Base-by-base conservation (phyloP, 2,113 vertebrate species). In the Hypomesus transpacificus region DNA sequence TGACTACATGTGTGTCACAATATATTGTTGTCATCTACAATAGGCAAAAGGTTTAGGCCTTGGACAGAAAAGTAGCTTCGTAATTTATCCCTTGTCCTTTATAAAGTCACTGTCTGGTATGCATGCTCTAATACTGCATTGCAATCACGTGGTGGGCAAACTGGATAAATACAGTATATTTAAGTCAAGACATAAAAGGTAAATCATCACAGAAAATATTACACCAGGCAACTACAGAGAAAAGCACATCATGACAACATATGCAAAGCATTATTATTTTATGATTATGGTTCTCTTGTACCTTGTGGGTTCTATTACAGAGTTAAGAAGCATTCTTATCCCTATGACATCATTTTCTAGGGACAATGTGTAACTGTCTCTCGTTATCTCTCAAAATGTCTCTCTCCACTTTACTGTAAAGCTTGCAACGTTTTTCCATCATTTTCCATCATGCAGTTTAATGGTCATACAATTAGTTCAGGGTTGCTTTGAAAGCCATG, bases 231-330 rank as follows among this genome's bases (percentile, higher is more conserved):
- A 63, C 18, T 26, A 63, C 9, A 9, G 28, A 34, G 31, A 16
- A 17, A 16, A 18, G 24, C 59, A 61, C 14, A 26, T 61, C 66
- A 53, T 67, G 57, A 16, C 52, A 60, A 75, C 82, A 83, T 78
- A 66, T 80, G 76, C 71, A 71, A 59, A 14, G 61, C 28, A 80
- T 80, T 83, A 76, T 53, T 28, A 57, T 59, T 73, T 76, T 69
- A 67, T 52, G 69, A 66, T 70, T 14, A 34, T 68, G 58, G 62
- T 68, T 68, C 60, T 62, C 71, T 74, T 60, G 51, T 53, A 71
- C 68, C 53, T 68, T 24, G 39, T 46, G 39, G 62, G 60, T 67
- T 17, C 17, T 28, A 28, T 17, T 1, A 56, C 3, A 53, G 3
- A 56, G 53, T 18, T n/a, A 56, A 18, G 13, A 28, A 28, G 60